Conservation (phyloP, 2,113 vertebrate species). For the Nanorana parkeri region DNA sequence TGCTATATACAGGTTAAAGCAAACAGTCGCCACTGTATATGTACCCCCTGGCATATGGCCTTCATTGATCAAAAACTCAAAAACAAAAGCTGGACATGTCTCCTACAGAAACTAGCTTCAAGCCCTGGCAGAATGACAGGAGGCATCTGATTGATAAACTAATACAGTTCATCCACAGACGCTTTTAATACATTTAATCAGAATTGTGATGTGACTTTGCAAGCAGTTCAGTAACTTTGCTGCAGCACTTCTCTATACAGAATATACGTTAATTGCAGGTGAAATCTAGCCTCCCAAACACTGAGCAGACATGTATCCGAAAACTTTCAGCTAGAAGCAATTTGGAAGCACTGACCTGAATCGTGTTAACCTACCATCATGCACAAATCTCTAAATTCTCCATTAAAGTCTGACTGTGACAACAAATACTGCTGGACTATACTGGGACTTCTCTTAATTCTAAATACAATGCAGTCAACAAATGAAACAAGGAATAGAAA, state of each 20-base stretch:
- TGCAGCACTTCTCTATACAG: not conserved
- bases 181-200: too few species aligned
- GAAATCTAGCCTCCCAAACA: slow-evolving; percentile 12
- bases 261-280: not conserved
- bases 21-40: too few species aligned
- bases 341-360: slow-evolving; percentile 43
- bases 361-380: slow-evolving; percentile 36
- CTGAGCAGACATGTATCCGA: slow-evolving; percentile 6
- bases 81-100: too few species aligned
- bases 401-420: slow-evolving; percentile 26
- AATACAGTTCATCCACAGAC: too few species aligned
- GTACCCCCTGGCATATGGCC: too few species aligned
- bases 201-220: too few species aligned
- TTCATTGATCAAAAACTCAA: too few species aligned
- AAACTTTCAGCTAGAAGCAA: slow-evolving; percentile 10
- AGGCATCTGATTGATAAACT: too few species aligned
- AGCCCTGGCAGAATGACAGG: too few species aligned
- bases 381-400: slow-evolving; percentile 39
- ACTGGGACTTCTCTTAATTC: slow-evolving; percentile 23
- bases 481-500: not conserved
- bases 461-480: not conserved
- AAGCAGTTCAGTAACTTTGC: not conserved
- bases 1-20: too few species aligned
- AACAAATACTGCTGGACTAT: slow-evolving; percentile 23
- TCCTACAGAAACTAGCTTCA: too few species aligned